Conservation (phyloP, 2,888 invertebrate genomes). For the Yponomeuta malinellus region DNA sequence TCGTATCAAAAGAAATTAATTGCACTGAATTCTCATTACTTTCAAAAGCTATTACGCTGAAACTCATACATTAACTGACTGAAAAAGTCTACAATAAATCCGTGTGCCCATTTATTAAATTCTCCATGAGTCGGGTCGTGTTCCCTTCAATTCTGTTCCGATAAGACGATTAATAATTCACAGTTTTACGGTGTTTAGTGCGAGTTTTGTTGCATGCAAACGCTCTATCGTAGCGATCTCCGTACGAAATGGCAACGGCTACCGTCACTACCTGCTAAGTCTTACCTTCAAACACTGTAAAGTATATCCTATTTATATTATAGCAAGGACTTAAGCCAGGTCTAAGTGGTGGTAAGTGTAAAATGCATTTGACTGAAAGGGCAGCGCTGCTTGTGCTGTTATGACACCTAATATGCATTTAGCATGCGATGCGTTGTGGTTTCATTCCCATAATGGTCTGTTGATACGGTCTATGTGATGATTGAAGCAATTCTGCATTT, state of each 20-base stretch:
- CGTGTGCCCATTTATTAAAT: slow-evolving; percentile 63
- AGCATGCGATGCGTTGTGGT: slow-evolving; percentile 56
- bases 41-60: slow-evolving; percentile 9
- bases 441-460: slow-evolving; percentile 46
- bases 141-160: slow-evolving; percentile 31
- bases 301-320: not conserved
- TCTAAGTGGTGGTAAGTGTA: not conserved
- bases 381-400: slow-evolving; percentile 47
- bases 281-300: not conserved
- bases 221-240: slow-evolving; percentile 57
- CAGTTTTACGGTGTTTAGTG: slow-evolving; percentile 72
- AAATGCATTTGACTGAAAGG: slow-evolving; percentile 37
- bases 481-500: slow-evolving; percentile 1
- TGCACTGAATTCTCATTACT: slow-evolving; percentile 5
- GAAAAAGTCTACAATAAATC: slow-evolving; percentile 44
- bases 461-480: slow-evolving; percentile 31
- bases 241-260: slow-evolving; percentile 49
- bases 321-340: not conserved
- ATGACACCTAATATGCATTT: slow-evolving; percentile 69
- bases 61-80: slow-evolving; percentile 3
- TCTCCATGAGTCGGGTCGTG: slow-evolving; percentile 63
- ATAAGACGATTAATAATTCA: slow-evolving; percentile 71
- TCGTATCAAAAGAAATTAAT: slow-evolving; percentile 2
- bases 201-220: slow-evolving; percentile 59
- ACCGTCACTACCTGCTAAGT: slow-evolving; percentile 34